Conservation (phyloP, 2,113 vertebrate species). For the Apus apus region DNA sequence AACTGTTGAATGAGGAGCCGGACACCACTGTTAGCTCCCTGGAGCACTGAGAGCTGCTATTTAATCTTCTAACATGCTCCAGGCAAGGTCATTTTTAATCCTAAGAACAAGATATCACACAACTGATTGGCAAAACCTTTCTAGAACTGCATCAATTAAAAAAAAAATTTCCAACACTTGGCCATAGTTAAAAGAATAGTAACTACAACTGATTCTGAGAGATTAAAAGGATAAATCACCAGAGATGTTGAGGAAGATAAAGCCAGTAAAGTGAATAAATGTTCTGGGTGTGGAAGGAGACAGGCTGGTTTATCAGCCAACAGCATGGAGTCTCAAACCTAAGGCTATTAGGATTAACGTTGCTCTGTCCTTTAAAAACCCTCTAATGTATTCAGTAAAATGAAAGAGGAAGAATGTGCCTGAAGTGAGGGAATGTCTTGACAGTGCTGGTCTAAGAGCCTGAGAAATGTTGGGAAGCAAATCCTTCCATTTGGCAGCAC, state of each 20-base stretch:
- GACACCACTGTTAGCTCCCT: slow-evolving; percentile 10
- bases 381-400: slow-evolving; percentile 32
- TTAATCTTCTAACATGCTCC: slow-evolving; percentile 25
- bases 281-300: slow-evolving; percentile 53
- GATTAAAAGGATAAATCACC: slow-evolving; percentile 61
- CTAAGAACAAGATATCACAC: slow-evolving; percentile 38
- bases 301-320: slow-evolving; percentile 58
- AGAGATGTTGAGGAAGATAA: slow-evolving; percentile 18
- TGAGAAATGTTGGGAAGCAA: not conserved
- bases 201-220: slow-evolving; percentile 41
- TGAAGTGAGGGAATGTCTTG: slow-evolving; percentile 18
- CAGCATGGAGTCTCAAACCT: slow-evolving; percentile 41
- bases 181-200: slow-evolving; percentile 37
- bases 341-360: slow-evolving; percentile 43
- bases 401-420: slow-evolving; percentile 38
- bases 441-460: not conserved
- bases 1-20: slow-evolving; percentile 19
- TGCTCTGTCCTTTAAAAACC: slow-evolving; percentile 47
- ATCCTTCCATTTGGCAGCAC: not conserved
- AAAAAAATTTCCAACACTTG: slow-evolving; percentile 52
- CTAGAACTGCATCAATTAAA: slow-evolving; percentile 27
- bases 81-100: slow-evolving; percentile 59
- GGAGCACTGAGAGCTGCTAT: not conserved
- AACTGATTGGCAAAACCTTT: slow-evolving; percentile 45
- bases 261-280: slow-evolving; percentile 37